Percentiles rank a stretch among this genome's conserved stretches.
Evolutionary conservation across 1,140 invertebrate genomes (phyloP).

Genomic region (Drosophila equinoxialis): DNA sequence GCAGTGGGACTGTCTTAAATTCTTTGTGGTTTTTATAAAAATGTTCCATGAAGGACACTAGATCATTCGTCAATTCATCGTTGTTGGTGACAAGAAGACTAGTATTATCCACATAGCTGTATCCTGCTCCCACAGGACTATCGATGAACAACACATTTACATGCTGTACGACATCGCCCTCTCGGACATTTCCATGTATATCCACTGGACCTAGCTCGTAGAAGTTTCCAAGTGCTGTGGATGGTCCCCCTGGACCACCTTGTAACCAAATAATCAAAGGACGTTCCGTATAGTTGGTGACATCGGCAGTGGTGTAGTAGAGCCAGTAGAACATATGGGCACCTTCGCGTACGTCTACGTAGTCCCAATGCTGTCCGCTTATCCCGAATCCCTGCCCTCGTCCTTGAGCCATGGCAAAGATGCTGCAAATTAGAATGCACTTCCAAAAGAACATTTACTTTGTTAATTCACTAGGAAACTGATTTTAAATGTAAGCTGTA

Average conservation of each 20-base stretch:
- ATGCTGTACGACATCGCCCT: conserved; percentile 90
- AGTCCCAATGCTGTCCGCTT: conserved; percentile 88
- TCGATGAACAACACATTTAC: conserved; percentile 94
- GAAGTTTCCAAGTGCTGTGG: conserved; percentile 91
- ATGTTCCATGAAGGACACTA: conserved; percentile 87
- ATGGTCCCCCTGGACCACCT: conserved; percentile 90
- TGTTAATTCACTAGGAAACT: neutral
- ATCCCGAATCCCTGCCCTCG: conserved; percentile 83
- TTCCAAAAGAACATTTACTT: conserved; percentile 31
- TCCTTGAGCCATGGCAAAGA: conserved; percentile 13
- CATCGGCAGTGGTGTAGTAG: conserved; percentile 88
- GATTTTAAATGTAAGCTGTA: too few species aligned
- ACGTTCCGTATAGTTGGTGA: conserved; percentile 85
- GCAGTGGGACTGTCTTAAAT: conserved; percentile 89
- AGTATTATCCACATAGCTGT: conserved; percentile 89
- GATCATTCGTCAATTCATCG: conserved; percentile 89
- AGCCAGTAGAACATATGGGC: conserved; percentile 94
- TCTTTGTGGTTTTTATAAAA: conserved; percentile 87
- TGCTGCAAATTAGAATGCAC: conserved; percentile 5
- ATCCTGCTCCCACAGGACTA: conserved; percentile 95
- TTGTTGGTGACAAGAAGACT: conserved; percentile 86
- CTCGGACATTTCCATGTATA: conserved; percentile 86
- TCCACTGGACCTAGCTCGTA: conserved; percentile 90
- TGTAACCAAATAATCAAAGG: conserved; percentile 92
- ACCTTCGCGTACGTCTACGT: conserved; percentile 86